Conservation (phyloP, 2,797 vertebrate species). For the Acanthiza pusilla region DNA sequence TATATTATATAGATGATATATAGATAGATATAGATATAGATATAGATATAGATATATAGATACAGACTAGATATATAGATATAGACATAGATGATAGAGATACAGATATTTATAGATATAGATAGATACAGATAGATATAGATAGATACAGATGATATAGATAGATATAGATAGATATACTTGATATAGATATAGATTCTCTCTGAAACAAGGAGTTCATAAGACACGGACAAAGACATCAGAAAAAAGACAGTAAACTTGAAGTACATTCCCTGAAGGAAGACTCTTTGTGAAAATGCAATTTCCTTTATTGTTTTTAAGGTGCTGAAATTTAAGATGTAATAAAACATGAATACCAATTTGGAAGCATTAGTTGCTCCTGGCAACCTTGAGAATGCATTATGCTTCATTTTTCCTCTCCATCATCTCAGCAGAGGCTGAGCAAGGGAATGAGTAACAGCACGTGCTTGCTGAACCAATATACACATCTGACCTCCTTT, state of each 20-base stretch:
- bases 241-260: constrained; percentile 26
- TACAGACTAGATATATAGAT: too few relatives aligned
- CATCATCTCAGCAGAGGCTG: constrained; percentile 21
- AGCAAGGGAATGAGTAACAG: neutral
- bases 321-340: constrained; percentile 61
- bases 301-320: constrained; percentile 74
- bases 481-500: constrained; percentile 38
- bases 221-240: constrained; percentile 18
- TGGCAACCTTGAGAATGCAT: constrained; percentile 65
- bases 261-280: constrained; percentile 45
- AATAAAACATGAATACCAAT: constrained; percentile 67
- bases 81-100: too few relatives aligned
- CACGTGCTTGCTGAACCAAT: neutral
- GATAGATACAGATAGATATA: too few relatives aligned
- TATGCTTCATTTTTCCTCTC: constrained; percentile 52
- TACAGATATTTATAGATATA: too few relatives aligned
- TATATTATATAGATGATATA: too few relatives aligned
- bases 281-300: constrained; percentile 60
- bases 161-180: too few relatives aligned
- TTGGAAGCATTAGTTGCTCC: constrained; percentile 63
- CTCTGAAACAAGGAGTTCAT: neutral
- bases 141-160: too few relatives aligned
- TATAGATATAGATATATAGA: too few relatives aligned
- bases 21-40: neutral
- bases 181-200: neutral